These are phyloP conservation scores for Eucidaris tribuloides DNA, from an alignment of 35 echinoderm and acorn worm species.

Conservation along the genomic window DNA sequence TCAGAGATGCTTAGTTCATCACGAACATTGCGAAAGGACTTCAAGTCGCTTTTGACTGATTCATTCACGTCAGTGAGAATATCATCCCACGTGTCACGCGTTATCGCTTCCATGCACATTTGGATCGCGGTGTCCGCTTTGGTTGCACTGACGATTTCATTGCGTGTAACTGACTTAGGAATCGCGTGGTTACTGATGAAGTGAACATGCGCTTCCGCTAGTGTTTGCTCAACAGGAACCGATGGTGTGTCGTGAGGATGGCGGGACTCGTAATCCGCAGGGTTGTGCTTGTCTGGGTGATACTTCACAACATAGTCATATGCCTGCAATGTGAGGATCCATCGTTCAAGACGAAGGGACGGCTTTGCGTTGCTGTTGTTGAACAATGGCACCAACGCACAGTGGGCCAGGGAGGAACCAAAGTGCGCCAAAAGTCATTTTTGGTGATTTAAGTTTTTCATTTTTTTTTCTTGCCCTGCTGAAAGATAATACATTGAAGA, in stretches of 20 bases:
- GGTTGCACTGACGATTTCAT: slow-evolving; percentile 37
- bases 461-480: too few species aligned
- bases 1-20: slow-evolving; percentile 44
- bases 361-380: slow-evolving; percentile 54
- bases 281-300: slow-evolving; percentile 44
- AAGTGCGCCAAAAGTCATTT: too few species aligned
- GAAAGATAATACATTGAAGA: too few species aligned
- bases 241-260: slow-evolving; percentile 8
- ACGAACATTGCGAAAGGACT: slow-evolving; percentile 15
- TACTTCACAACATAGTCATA: slow-evolving; percentile 46
- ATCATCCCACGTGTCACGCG: slow-evolving; percentile 33
- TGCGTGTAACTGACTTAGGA: slow-evolving; percentile 21
- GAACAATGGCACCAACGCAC: slow-evolving; percentile 58
- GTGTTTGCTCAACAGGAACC: neutral
- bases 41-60: neutral
- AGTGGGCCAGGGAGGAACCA: too few species aligned
- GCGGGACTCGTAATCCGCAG: slow-evolving; percentile 64
- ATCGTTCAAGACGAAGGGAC: slow-evolving; percentile 46
- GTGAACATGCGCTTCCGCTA: slow-evolving; percentile 38
- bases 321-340: slow-evolving; percentile 57
- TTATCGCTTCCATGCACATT: slow-evolving; percentile 16
- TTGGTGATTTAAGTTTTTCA: too few species aligned
- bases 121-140: slow-evolving; percentile 32
- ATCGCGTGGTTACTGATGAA: slow-evolving; percentile 16
- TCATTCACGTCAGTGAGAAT: neutral